Conservation (phyloP, 2,113 vertebrate genomes). For the Choloepus hoffmanni region DNA sequence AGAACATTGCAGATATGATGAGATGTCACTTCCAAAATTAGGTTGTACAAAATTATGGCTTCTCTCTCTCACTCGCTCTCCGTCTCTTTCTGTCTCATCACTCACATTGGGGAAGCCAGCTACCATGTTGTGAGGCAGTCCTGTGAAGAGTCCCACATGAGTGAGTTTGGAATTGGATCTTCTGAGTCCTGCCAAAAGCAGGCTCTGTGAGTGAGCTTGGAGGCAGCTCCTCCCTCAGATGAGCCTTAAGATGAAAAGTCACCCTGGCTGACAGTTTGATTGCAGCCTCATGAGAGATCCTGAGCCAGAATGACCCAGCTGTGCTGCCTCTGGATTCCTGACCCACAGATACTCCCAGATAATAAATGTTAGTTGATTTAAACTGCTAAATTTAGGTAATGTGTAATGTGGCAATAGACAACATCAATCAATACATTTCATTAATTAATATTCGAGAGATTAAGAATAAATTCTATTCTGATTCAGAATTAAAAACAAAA, state of each 20-base stretch:
- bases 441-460: not conserved
- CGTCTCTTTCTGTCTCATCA: not conserved
- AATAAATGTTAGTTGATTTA: slow-evolving; percentile 48
- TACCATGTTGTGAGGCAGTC: not conserved
- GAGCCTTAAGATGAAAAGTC: not conserved
- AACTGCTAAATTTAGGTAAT: not conserved
- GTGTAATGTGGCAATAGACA: slow-evolving; percentile 30
- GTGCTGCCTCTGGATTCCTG: not conserved
- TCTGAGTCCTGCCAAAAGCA: not conserved
- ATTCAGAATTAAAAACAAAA: not conserved
- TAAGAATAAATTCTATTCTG: not conserved
- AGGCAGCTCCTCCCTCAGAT: not conserved
- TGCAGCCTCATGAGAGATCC: not conserved
- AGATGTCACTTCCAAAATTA: not conserved
- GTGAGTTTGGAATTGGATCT: not conserved
- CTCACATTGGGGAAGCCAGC: not conserved
- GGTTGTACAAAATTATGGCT: not conserved
- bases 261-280: not conserved
- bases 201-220: not conserved
- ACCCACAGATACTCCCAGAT: not conserved
- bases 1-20: not conserved
- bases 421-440: not conserved
- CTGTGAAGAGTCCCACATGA: not conserved
- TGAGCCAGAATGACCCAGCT: not conserved
- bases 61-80: not conserved